phyloP scores from a whole-genome alignment of 2,888 invertebrate species.

The Cephus rjabovi region DNA sequence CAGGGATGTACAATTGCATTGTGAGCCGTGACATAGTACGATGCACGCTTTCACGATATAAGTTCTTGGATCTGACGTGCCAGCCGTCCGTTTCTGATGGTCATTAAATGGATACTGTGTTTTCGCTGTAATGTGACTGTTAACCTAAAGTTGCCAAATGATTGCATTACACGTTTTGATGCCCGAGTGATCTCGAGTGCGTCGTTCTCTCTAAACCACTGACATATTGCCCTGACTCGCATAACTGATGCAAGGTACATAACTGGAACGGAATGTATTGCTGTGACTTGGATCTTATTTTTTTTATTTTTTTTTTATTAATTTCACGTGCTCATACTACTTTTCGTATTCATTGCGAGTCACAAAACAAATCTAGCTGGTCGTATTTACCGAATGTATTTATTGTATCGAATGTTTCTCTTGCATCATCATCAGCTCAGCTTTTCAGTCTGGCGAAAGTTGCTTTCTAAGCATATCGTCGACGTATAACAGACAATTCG shows the following conservation, averaged over 20 bases:
- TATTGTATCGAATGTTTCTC: not conserved
- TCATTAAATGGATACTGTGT: too few relatives aligned
- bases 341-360: too few relatives aligned
- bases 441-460: not conserved
- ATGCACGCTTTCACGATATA: too few relatives aligned
- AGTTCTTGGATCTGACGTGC: too few relatives aligned
- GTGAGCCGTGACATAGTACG: too few relatives aligned
- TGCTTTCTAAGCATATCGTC: too few relatives aligned
- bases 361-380: too few relatives aligned
- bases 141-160: not conserved
- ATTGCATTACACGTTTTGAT: not conserved
- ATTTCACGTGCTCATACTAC: too few relatives aligned
- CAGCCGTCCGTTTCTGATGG: too few relatives aligned
- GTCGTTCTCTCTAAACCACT: not conserved
- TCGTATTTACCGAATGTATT: too few relatives aligned
- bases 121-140: conserved; percentile 4
- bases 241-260: not conserved
- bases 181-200: not conserved
- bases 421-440: not conserved
- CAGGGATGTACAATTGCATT: not conserved
- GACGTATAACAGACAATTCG: too few relatives aligned
- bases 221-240: not conserved
- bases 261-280: not conserved
- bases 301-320: too few relatives aligned
- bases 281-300: not conserved